These are phyloP conservation scores for Gila orcuttii DNA, from an alignment of 2,113 vertebrate genomes.

Conservation along the genomic window DNA sequence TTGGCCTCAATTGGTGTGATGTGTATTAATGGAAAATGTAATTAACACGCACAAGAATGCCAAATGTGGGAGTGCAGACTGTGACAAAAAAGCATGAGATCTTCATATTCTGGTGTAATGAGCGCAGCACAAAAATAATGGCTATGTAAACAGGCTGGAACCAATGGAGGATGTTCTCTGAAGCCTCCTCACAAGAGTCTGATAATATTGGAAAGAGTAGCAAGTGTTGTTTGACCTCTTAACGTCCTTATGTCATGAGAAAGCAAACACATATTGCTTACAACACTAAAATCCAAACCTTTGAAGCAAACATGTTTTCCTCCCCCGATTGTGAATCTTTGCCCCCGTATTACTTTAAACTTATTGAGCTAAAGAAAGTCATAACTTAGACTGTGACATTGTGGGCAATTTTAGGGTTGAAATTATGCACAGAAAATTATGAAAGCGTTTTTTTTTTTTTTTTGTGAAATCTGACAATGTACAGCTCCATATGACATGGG, in stretches of 20 bases:
- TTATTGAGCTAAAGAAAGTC: not conserved
- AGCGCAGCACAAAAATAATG: conserved; percentile 19
- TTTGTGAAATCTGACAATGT: not conserved
- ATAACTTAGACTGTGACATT: not conserved
- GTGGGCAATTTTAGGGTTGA: not conserved
- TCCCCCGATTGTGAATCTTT: not conserved
- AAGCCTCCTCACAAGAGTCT: conserved; percentile 13
- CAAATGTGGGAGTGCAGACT: conserved; percentile 34
- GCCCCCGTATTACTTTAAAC: not conserved
- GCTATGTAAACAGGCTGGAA: conserved; percentile 22
- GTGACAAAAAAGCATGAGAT: conserved; percentile 8
- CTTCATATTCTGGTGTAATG: conserved; percentile 18
- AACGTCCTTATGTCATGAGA: conserved; percentile 15
- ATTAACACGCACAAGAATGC: conserved; percentile 14
- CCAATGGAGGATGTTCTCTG: conserved; percentile 24
- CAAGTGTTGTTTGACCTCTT: not conserved
- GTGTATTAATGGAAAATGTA: conserved; percentile 28
- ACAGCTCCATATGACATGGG: not conserved
- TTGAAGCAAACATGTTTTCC: not conserved
- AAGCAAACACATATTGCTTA: conserved; percentile 23
- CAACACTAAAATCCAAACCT: not conserved
- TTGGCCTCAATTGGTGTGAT: conserved; percentile 7
- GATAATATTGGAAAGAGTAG: conserved; percentile 6
- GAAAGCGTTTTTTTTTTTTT: too few species aligned
- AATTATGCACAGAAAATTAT: not conserved